Conservation (phyloP, 2,113 vertebrate species). For the Hyaena hyaena region DNA sequence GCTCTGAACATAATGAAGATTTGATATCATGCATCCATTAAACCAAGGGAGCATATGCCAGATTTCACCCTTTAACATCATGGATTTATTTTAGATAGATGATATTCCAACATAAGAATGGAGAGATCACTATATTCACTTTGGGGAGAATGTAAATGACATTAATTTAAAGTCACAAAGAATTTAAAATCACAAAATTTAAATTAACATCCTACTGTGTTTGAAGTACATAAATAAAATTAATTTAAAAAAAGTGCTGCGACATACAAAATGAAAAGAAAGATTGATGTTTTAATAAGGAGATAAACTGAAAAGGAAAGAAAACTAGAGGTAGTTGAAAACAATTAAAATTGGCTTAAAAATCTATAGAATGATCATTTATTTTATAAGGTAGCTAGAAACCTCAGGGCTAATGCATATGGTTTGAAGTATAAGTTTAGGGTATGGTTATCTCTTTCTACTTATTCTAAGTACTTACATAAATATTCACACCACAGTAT, state of each 20-base stretch:
- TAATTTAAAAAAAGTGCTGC: not conserved
- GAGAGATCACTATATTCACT: not conserved
- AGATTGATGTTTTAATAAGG: not conserved
- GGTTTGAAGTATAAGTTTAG: not conserved
- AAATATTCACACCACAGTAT: constrained; percentile 21
- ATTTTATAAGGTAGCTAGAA: constrained; percentile 28
- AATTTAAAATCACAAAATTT: not conserved
- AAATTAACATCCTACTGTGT: not conserved
- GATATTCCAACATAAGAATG: not conserved
- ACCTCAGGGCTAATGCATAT: not conserved
- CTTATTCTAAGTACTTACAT: constrained; percentile 23
- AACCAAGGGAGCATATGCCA: not conserved
- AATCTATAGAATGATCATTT: not conserved
- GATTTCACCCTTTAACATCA: not conserved
- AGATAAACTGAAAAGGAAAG: not conserved
- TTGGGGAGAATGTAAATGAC: not conserved
- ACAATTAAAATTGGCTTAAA: not conserved
- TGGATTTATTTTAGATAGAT: not conserved
- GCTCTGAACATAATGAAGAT: not conserved
- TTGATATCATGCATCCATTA: not conserved
- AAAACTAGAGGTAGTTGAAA: not conserved
- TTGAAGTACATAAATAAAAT: not conserved
- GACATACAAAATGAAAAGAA: not conserved
- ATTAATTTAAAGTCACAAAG: not conserved
- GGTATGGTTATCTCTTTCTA: not conserved